These are phyloP conservation scores for Eubasilissa splendida DNA, from an alignment of 2,888 invertebrate genomes.

Conservation along the genomic window DNA sequence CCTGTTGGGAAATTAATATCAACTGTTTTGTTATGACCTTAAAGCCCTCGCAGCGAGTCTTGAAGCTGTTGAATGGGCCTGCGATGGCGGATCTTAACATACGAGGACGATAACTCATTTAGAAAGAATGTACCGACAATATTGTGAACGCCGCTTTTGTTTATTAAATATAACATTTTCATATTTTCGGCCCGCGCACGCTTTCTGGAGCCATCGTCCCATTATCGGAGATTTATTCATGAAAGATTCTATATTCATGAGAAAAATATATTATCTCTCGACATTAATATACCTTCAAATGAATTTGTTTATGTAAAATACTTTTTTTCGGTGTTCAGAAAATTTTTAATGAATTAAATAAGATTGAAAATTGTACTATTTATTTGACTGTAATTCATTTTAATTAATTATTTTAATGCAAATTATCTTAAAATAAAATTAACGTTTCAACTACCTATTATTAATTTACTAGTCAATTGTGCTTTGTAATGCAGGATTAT, in stretches of 20 bases:
- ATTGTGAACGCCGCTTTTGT: slow-evolving; percentile 44
- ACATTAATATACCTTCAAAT: slow-evolving; percentile 37
- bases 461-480: no score
- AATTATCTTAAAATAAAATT: no score
- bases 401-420: no score
- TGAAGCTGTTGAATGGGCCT: slow-evolving; percentile 57
- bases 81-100: slow-evolving; percentile 50
- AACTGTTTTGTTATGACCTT: slow-evolving; percentile 63
- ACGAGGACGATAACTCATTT: slow-evolving; percentile 57
- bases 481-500: no score
- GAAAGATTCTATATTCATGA: slow-evolving; percentile 44
- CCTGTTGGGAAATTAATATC: slow-evolving; percentile 72
- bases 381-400: no score
- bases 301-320: slow-evolving; percentile 35
- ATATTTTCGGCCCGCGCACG: slow-evolving; percentile 34
- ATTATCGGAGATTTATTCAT: slow-evolving; percentile 42
- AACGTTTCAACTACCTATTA: no score
- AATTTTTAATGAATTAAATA: background rate
- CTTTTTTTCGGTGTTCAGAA: slow-evolving; percentile 12
- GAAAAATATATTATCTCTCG: slow-evolving; percentile 41
- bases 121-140: slow-evolving; percentile 45
- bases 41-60: slow-evolving; percentile 55
- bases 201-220: slow-evolving; percentile 30
- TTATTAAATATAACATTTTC: slow-evolving; percentile 48
- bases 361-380: background rate